These are phyloP conservation scores for Clitarchus hookeri DNA, from an alignment of 2,888 invertebrate species.

Conservation along the genomic window DNA sequence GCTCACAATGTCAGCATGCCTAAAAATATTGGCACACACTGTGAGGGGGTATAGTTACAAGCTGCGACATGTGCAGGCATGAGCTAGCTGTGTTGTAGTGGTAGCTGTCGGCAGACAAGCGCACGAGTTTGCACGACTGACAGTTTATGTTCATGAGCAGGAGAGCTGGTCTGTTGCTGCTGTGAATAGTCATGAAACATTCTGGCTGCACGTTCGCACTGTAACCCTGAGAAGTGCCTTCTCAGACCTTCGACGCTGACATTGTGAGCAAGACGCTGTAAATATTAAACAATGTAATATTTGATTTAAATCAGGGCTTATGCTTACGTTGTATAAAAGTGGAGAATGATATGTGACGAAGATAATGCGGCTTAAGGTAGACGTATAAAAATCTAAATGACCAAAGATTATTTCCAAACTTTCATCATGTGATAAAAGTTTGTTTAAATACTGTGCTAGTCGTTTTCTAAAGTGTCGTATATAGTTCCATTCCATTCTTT, in stretches of 20 bases:
- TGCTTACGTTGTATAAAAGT: slow-evolving; percentile 18
- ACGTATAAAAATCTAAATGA: slow-evolving; percentile 32
- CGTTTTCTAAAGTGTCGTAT: slow-evolving; percentile 35
- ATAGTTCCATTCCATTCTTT: slow-evolving; percentile 25
- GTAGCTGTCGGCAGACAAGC: not conserved
- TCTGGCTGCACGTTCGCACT: slow-evolving; percentile 21
- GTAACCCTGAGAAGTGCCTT: slow-evolving; percentile 31
- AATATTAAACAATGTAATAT: slow-evolving; percentile 29
- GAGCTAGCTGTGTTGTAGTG: not conserved
- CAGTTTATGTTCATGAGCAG: not conserved
- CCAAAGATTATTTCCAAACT: slow-evolving; percentile 38
- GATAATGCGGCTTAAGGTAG: slow-evolving; percentile 15
- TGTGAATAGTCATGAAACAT: not conserved
- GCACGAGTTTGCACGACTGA: not conserved
- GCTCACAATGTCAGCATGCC: slow-evolving; percentile 20
- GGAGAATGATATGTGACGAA: slow-evolving; percentile 4
- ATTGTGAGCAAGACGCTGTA: slow-evolving; percentile 33
- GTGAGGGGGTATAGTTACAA: slow-evolving; percentile 2
- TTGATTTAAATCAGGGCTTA: slow-evolving; percentile 23
- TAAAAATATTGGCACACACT: not conserved
- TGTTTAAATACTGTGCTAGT: slow-evolving; percentile 41
- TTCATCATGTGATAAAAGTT: slow-evolving; percentile 33
- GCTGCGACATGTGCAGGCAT: not conserved
- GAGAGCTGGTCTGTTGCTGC: slow-evolving; percentile 14
- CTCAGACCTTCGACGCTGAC: slow-evolving; percentile 30